Percentiles rank a stretch among this genome's conserved stretches.
phyloP scores from a whole-genome alignment of 2,797 vertebrate species.

The Cyprinella venusta region DNA sequence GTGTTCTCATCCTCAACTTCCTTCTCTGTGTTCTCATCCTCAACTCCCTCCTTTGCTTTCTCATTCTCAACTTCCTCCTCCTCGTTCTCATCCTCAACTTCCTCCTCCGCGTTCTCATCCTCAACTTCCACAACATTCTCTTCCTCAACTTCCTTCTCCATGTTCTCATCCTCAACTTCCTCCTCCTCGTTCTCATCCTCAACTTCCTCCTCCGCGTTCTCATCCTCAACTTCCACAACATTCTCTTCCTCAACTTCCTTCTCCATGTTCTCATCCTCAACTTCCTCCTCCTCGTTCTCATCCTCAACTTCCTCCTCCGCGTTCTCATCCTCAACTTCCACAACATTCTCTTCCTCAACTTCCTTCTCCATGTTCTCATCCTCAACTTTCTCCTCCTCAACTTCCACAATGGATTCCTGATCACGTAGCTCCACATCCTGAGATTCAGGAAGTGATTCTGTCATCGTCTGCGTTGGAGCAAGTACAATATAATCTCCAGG shows the following conservation, averaged over 20 bases:
- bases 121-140: background rate
- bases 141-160: background rate
- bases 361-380: background rate
- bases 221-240: too few relatives aligned
- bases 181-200: background rate
- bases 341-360: background rate
- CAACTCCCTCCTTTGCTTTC: fast-evolving
- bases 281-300: background rate
- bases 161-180: background rate
- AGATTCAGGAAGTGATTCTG: conserved; percentile 29
- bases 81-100: background rate
- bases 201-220: too few relatives aligned
- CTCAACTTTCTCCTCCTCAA: background rate
- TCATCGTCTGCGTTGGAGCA: conserved; percentile 45
- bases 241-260: too few relatives aligned
- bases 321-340: background rate
- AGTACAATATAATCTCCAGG: conserved; percentile 40
- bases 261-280: fast-evolving
- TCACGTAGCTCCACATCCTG: conserved; percentile 38
- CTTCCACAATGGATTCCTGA: background rate
- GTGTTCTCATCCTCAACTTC: background rate
- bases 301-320: background rate
- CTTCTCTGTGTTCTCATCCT: background rate
- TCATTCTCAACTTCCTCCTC: background rate
- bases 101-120: too few relatives aligned